Percentiles rank a stretch among this genome's conserved stretches.
phyloP scores from a whole-genome alignment of 2,113 vertebrate genomes.

The Pelmatolapia mariae region DNA sequence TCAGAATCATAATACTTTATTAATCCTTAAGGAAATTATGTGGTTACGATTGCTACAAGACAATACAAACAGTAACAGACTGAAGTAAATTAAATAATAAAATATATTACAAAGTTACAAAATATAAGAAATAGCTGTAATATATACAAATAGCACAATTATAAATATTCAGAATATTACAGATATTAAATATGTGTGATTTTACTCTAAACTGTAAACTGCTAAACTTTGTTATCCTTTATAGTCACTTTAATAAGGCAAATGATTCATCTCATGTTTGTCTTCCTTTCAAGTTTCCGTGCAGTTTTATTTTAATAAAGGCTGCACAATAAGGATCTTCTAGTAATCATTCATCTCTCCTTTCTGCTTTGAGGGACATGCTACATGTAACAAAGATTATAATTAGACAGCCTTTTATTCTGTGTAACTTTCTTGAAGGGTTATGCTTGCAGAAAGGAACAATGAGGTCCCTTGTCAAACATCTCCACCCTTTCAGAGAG shows the following conservation, averaged over 20 bases:
- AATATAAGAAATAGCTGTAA: background rate
- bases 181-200: background rate
- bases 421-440: slow-evolving; percentile 24
- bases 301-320: slow-evolving; percentile 11
- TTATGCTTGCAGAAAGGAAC: slow-evolving; percentile 48
- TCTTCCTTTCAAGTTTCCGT: background rate
- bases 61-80: background rate
- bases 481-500: slow-evolving; percentile 21
- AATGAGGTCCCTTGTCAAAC: slow-evolving; percentile 53
- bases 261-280: background rate
- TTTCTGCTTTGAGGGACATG: slow-evolving; percentile 11
- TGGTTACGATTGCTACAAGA: background rate
- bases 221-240: background rate
- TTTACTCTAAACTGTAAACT: background rate
- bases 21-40: background rate
- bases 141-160: background rate
- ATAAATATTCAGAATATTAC: background rate
- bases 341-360: slow-evolving; percentile 48
- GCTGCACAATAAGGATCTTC: slow-evolving; percentile 2
- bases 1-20: background rate
- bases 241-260: background rate
- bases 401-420: slow-evolving; percentile 45
- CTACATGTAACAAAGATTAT: slow-evolving; percentile 48
- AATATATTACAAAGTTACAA: background rate
- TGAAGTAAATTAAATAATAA: background rate